A percentile compares a stretch with the other conserved stretches of the same genome.
These are phyloP conservation scores for Scolopax mira DNA, from an alignment of 2,113 vertebrate genomes.

Conservation along the genomic window DNA sequence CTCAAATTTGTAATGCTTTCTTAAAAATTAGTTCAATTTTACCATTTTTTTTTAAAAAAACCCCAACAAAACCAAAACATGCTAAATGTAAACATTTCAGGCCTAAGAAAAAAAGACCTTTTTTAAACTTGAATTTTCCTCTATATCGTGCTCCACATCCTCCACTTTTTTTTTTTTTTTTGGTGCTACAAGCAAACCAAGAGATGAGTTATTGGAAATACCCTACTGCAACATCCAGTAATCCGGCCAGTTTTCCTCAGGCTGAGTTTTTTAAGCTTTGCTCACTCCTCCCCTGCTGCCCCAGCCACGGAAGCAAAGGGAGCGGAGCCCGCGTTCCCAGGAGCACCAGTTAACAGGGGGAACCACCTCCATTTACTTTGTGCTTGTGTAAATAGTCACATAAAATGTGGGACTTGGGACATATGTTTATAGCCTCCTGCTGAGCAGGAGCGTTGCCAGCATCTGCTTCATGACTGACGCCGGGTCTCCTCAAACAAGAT, in stretches of 20 bases:
- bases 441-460: neutral
- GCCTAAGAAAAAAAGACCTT: neutral
- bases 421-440: neutral
- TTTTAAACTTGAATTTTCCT: neutral
- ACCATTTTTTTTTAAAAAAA: neutral
- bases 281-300: neutral
- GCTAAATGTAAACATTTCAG: neutral
- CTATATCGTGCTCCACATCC: neutral
- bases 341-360: neutral
- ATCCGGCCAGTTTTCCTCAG: neutral
- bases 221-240: neutral
- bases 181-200: neutral
- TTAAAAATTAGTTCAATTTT: neutral
- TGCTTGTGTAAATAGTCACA: neutral
- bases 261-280: neutral
- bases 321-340: fast-evolving
- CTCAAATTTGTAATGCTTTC: neutral
- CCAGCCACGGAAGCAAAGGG: neutral
- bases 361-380: neutral
- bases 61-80: neutral
- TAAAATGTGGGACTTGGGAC: neutral
- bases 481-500: neutral
- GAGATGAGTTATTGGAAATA: neutral
- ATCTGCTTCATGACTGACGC: neutral
- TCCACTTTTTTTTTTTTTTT: neutral